Conservation (phyloP, 1,140 invertebrate genomes). For the Matsumurasca onukii region DNA sequence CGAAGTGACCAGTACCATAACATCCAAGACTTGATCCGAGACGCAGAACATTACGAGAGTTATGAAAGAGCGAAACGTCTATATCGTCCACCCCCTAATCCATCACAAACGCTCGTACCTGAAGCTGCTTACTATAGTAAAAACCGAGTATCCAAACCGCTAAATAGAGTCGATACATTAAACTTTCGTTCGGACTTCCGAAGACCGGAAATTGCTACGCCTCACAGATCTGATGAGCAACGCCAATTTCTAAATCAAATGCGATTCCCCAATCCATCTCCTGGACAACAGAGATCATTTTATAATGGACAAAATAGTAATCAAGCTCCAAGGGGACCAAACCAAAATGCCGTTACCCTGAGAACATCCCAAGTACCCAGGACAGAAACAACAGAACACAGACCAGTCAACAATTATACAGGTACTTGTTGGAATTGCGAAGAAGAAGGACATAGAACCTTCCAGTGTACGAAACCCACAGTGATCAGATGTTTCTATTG, state of each 20-base stretch:
- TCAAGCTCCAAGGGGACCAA: neutral
- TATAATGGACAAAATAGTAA: neutral
- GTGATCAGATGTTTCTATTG: neutral
- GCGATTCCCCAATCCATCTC: too few relatives aligned
- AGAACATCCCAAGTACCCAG: neutral
- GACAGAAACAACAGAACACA: neutral
- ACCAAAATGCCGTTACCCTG: neutral
- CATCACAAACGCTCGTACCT: neutral
- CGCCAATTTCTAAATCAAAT: too few relatives aligned
- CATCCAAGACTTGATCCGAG: neutral
- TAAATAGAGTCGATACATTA: too few relatives aligned
- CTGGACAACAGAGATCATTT: neutral
- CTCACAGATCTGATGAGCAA: too few relatives aligned
- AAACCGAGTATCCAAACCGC: neutral
- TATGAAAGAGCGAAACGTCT: neutral
- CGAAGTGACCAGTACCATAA: neutral
- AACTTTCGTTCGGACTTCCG: too few relatives aligned
- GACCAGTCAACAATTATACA: neutral
- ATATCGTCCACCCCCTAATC: neutral
- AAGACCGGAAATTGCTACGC: too few relatives aligned
- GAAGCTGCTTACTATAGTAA: neutral
- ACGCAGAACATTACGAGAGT: neutral
- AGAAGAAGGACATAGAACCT: neutral
- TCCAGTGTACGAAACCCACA: neutral
- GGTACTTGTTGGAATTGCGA: neutral